These are phyloP conservation scores for Drosophila suboccidentalis DNA, from an alignment of 2,888 invertebrate genomes.

Conservation along the genomic window DNA sequence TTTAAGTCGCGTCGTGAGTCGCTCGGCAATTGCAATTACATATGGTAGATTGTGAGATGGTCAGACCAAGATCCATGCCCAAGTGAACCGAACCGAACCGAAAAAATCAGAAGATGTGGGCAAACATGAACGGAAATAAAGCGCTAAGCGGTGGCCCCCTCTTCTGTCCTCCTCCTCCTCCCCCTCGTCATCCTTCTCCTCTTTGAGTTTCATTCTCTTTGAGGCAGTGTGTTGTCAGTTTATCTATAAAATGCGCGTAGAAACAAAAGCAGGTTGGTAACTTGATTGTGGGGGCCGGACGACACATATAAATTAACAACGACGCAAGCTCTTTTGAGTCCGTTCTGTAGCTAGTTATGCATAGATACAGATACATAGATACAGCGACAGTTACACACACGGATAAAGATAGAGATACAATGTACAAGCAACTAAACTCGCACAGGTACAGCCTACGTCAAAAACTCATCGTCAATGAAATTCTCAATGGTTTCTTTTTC, in stretches of 20 bases:
- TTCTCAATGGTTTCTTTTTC: slow-evolving; percentile 33
- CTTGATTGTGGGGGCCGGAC: slow-evolving; percentile 80
- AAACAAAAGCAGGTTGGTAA: slow-evolving; percentile 71
- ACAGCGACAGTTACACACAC: slow-evolving; percentile 18
- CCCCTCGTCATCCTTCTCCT: neutral
- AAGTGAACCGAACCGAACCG: slow-evolving; percentile 25
- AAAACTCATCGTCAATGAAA: slow-evolving; percentile 51
- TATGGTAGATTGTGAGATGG: slow-evolving; percentile 62
- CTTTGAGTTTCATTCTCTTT: neutral
- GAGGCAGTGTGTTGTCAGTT: slow-evolving; percentile 23
- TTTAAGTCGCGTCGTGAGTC: slow-evolving; percentile 67
- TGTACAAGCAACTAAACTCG: slow-evolving; percentile 13
- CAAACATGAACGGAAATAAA: slow-evolving; percentile 71
- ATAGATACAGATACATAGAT: slow-evolving; percentile 37
- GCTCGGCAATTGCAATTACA: slow-evolving; percentile 74
- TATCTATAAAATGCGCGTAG: slow-evolving; percentile 62
- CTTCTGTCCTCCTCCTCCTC: neutral
- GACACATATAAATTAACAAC: slow-evolving; percentile 79
- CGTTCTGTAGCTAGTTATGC: slow-evolving; percentile 37
- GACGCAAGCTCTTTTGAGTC: slow-evolving; percentile 36
- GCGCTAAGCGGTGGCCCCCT: slow-evolving; percentile 35
- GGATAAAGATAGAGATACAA: slow-evolving; percentile 1
- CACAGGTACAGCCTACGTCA: slow-evolving; percentile 48
- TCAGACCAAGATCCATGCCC: slow-evolving; percentile 18
- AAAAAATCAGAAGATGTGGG: slow-evolving; percentile 71